Evolutionary conservation across 2,113 vertebrate genomes (phyloP).

Genomic region (Nannobrachium achirus): DNA sequence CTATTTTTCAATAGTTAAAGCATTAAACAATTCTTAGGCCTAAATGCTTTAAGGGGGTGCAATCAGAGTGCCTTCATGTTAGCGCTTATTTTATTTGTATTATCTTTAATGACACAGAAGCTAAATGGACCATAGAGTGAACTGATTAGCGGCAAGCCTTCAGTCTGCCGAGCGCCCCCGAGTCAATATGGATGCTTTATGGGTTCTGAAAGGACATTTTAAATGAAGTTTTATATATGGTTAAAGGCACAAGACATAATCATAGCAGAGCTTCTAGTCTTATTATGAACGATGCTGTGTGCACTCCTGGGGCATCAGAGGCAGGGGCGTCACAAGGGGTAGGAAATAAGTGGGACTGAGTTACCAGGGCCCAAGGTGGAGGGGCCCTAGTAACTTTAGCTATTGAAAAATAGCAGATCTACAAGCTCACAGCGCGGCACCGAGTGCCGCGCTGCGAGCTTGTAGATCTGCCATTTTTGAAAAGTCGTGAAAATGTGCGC

Average conservation of each 20-base stretch:
- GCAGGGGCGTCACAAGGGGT: too few relatives aligned
- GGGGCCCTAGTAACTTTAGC: too few relatives aligned
- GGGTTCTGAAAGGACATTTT: constrained; percentile 75
- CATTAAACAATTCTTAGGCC: too few relatives aligned
- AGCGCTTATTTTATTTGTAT: constrained; percentile 81
- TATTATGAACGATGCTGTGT: constrained; percentile 57
- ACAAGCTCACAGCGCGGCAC: too few relatives aligned
- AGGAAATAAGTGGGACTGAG: too few relatives aligned
- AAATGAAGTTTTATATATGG: constrained; percentile 76
- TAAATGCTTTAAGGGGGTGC: constrained; percentile 44
- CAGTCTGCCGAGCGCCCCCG: constrained; percentile 59
- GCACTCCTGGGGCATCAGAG: constrained; percentile 44
- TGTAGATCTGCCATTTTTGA: too few relatives aligned
- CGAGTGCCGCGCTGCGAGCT: too few relatives aligned
- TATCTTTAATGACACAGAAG: constrained; percentile 79
- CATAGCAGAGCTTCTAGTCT: constrained; percentile 61
- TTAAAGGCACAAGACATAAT: constrained; percentile 70
- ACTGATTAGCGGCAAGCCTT: constrained; percentile 71
- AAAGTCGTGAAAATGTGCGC: too few relatives aligned
- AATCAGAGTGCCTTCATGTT: constrained; percentile 70
- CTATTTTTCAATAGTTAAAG: too few relatives aligned
- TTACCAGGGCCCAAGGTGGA: too few relatives aligned
- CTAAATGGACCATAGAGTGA: constrained; percentile 79
- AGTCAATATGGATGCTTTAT: constrained; percentile 77
- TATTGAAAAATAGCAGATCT: too few relatives aligned